These are phyloP conservation scores for Lemur catta DNA, from an alignment of 2,797 vertebrate species.

Conservation along the genomic window DNA sequence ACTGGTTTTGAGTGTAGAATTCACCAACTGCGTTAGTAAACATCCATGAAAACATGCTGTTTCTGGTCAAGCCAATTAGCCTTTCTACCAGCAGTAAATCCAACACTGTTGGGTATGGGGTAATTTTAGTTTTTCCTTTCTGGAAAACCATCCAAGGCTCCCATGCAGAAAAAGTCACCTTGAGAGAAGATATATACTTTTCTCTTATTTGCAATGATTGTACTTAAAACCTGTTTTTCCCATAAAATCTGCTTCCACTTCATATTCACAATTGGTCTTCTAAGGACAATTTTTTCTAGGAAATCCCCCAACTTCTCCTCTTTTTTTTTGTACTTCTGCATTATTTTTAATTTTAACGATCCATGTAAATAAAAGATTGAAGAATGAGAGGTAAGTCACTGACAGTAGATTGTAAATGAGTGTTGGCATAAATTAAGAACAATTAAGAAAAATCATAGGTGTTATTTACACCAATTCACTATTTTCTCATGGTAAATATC, in stretches of 20 bases:
- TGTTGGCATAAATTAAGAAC: neutral
- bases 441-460: neutral
- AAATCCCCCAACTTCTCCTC: neutral
- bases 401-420: neutral
- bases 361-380: neutral
- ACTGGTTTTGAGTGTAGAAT: neutral
- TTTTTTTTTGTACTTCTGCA: neutral
- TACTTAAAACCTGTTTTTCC: neutral
- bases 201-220: neutral
- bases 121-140: constrained; percentile 1
- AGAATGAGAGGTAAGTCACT: neutral
- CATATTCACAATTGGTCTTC: neutral
- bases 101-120: neutral
- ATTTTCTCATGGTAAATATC: neutral
- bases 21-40: neutral
- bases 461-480: neutral
- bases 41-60: neutral
- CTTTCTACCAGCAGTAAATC: neutral
- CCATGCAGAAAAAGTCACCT: neutral
- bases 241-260: neutral
- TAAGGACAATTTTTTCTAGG: neutral
- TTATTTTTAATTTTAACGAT: neutral
- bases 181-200: neutral
- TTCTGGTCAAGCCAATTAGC: neutral
- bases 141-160: neutral